Percentiles rank a stretch among this genome's conserved stretches.
Conservation (phyloP, 2,797 vertebrate genomes). For the Ctenopoma kingsleyae region DNA sequence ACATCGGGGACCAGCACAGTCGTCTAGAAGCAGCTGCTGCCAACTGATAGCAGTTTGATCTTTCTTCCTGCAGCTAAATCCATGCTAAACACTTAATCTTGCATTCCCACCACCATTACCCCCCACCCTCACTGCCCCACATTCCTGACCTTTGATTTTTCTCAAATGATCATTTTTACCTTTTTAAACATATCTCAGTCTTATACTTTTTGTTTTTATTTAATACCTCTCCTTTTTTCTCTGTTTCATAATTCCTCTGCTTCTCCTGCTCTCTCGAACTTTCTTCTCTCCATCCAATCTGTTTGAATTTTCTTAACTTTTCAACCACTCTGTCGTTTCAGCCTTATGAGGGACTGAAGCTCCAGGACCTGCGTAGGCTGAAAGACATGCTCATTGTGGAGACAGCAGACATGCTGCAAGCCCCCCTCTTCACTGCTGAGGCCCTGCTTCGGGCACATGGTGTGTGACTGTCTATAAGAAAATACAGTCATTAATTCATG, state of each 20-base stretch:
- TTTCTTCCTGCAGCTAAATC: conserved; percentile 62
- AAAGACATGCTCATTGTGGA: conserved; percentile 99
- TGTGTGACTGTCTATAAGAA: conserved; percentile 56
- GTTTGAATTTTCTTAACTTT: not conserved
- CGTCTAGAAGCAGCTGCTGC: conserved; percentile 48
- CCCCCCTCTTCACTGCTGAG: conserved; percentile 98
- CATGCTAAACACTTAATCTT: conserved; percentile 61
- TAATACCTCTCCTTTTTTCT: not conserved
- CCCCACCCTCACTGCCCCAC: conserved; percentile 8
- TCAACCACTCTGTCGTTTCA: conserved; percentile 70
- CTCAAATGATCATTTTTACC: conserved; percentile 17
- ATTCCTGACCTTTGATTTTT: conserved; percentile 27
- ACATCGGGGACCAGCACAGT: conserved; percentile 26
- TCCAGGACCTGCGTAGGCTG: conserved; percentile 94
- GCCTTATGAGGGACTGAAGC: conserved; percentile 96
- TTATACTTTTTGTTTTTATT: not conserved
- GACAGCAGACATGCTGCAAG: conserved; percentile 99
- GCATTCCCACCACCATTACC: conserved; percentile 12
- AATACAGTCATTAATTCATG: not conserved
- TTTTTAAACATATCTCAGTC: conserved; percentile 10
- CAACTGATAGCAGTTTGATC: conserved; percentile 61
- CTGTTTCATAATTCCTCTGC: conserved; percentile 8
- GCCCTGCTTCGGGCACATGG: conserved; percentile 97
- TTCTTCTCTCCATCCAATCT: not conserved
- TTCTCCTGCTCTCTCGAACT: not conserved